Conservation (phyloP, 1,140 invertebrate species). For the Drosophila carrolli region DNA sequence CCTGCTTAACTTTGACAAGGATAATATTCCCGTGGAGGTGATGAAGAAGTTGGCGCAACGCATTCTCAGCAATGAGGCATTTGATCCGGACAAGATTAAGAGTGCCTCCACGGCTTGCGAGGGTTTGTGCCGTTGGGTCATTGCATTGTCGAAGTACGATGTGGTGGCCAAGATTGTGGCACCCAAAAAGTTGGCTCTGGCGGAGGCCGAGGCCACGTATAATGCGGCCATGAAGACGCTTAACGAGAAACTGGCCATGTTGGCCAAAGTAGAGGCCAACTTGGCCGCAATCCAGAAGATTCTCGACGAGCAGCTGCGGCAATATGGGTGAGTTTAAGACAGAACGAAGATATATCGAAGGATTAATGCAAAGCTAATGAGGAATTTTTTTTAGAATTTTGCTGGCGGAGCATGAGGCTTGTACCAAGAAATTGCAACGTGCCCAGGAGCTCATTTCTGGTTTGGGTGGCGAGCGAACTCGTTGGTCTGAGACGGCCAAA, state of each 20-base stretch:
- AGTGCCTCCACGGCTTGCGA: conserved; percentile 91
- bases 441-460: conserved; percentile 97
- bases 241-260: conserved; percentile 90
- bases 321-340: conserved; percentile 65
- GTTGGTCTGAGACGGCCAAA: conserved; percentile 93
- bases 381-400: conserved; percentile 86
- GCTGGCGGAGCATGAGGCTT: conserved; percentile 93
- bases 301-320: conserved; percentile 87
- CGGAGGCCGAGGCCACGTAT: conserved; percentile 90
- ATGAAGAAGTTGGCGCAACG: conserved; percentile 94
- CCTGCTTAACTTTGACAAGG: conserved; percentile 95
- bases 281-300: conserved; percentile 89
- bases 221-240: conserved; percentile 89
- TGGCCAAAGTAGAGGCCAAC: conserved; percentile 89
- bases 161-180: conserved; percentile 95
- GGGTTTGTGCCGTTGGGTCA: conserved; percentile 96
- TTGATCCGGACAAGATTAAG: conserved; percentile 96
- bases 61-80: conserved; percentile 92
- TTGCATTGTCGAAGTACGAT: conserved; percentile 97
- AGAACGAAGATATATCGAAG: background rate
- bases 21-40: conserved; percentile 92
- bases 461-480: conserved; percentile 92
- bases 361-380: no score
- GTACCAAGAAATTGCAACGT: conserved; percentile 94
- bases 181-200: conserved; percentile 92